These are phyloP conservation scores for Drosophila neonasuta DNA, from an alignment of 2,888 invertebrate species.

Conservation along the genomic window DNA sequence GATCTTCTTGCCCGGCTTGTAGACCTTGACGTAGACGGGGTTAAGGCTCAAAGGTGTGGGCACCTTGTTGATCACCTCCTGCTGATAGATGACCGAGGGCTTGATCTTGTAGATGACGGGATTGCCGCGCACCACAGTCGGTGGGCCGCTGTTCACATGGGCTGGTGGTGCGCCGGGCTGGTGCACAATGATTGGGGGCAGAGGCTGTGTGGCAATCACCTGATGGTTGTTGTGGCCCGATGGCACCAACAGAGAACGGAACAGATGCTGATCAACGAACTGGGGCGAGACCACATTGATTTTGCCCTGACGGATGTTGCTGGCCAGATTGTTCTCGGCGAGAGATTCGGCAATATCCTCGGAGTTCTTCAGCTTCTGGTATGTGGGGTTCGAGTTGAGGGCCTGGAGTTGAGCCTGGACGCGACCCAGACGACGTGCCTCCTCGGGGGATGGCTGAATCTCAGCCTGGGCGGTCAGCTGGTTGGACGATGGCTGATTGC, in stretches of 20 bases:
- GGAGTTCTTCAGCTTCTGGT: slow-evolving; percentile 76
- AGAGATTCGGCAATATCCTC: slow-evolving; percentile 79
- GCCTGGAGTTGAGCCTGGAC: slow-evolving; percentile 75
- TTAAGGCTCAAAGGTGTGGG: slow-evolving; percentile 80
- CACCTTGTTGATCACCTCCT: slow-evolving; percentile 81
- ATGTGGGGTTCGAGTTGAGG: slow-evolving; percentile 72
- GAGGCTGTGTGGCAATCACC: slow-evolving; percentile 77
- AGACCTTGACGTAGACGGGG: slow-evolving; percentile 81
- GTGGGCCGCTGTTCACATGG: slow-evolving; percentile 79
- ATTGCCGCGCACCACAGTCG: slow-evolving; percentile 79
- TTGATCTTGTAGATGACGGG: slow-evolving; percentile 81
- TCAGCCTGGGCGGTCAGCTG: slow-evolving; percentile 74
- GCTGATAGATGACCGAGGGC: slow-evolving; percentile 80
- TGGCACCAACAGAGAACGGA: slow-evolving; percentile 79
- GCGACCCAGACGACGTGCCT: slow-evolving; percentile 69
- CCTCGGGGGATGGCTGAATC: slow-evolving; percentile 70
- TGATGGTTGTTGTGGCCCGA: slow-evolving; percentile 77
- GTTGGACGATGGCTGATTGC: slow-evolving; percentile 52
- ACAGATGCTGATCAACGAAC: slow-evolving; percentile 77
- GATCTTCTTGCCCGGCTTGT: slow-evolving; percentile 81
- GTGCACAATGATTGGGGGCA: slow-evolving; percentile 79
- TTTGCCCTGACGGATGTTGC: slow-evolving; percentile 78
- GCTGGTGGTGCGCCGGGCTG: slow-evolving; percentile 79
- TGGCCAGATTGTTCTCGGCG: slow-evolving; percentile 74
- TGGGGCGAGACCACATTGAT: slow-evolving; percentile 80